Percentiles rank a stretch among this genome's conserved stretches.
These are phyloP conservation scores for Ormyrus labotus DNA, from an alignment of 2,888 invertebrate species.

Conservation along the genomic window DNA sequence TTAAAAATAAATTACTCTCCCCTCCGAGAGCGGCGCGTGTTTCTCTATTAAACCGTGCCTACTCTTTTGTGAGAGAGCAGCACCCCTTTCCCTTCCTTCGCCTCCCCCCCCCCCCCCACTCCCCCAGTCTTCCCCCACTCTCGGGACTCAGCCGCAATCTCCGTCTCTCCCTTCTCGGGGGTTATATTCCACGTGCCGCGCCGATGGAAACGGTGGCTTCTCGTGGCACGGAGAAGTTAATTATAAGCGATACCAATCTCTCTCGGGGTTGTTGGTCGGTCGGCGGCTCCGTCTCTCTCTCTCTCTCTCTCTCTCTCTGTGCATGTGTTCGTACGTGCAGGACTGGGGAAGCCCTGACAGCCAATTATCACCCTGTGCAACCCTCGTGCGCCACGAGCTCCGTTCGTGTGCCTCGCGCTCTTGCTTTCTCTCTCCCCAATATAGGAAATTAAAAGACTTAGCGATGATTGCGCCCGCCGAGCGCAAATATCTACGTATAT, in stretches of 20 bases:
- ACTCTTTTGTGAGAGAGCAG: constrained; percentile 25
- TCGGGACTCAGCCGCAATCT: background rate
- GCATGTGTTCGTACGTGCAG: constrained; percentile 62
- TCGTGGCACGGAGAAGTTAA: constrained; percentile 76
- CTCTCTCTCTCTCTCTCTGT: constrained; percentile 40
- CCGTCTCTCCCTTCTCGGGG: constrained; percentile 11
- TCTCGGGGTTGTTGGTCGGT: constrained; percentile 73
- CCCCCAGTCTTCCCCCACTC: background rate
- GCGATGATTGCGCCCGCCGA: constrained; percentile 70
- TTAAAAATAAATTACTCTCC: constrained; percentile 40
- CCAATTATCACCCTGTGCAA: constrained; percentile 75
- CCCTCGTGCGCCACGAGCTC: constrained; percentile 70
- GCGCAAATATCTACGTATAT: constrained; percentile 32
- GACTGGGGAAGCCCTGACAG: constrained; percentile 75
- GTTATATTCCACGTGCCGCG: constrained; percentile 53
- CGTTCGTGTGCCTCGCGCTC: constrained; percentile 60
- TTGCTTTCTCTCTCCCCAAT: constrained; percentile 62
- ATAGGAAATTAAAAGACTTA: constrained; percentile 76
- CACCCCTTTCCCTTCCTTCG: background rate
- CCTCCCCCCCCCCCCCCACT: background rate
- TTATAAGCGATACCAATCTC: constrained; percentile 76
- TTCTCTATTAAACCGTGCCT: constrained; percentile 40
- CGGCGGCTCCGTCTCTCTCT: constrained; percentile 63
- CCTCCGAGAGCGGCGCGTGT: constrained; percentile 1
- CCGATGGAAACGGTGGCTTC: constrained; percentile 72